Base-by-base conservation (phyloP, 2,113 vertebrate species). In the Progne subis region DNA sequence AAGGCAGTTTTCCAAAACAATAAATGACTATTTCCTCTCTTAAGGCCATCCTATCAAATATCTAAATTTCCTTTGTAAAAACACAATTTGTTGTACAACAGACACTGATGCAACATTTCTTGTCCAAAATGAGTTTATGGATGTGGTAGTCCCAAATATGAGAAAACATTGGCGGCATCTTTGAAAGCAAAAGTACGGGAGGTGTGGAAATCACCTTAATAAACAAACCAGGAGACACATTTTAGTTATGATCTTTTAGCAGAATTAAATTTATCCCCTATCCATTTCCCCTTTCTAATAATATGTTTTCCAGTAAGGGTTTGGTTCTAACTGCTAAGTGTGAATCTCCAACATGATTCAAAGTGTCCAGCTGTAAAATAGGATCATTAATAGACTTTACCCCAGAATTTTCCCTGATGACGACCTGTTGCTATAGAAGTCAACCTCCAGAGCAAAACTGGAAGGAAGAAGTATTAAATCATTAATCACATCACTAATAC, bases 401-500 rank as follows among this genome's bases (percentile, higher is more conserved):
- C 17, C 37, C 23, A 76, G 56, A 92, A 85, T 61, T 37, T 84
- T 88, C 59, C 82, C 92, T 55, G 59, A 76, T 85, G 80, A 86
- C 75, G 72, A 82, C 64, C 63, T 80, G 71, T 94, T 93, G 83
- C 75, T 94, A 83, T 78, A 56, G 52, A 93, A 92, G 83, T 81
- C 78, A 95, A 87, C 26, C 29, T 81, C 53, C 74, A 80, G n/a
- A 86, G 67, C 31, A 85, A 88, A 96, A 83, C 31, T 81, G 50
- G n/a, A 93, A 93, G 68, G 74, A 94, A 92, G 31, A 83, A 91
- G 21, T 75, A 57, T 34, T 75, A n/a, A 44, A 79, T 59, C 72
- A 82, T 61, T 92, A 87, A 89, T 87, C 65, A 87, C 41, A 84
- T 72, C 70, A 50, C 90, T 95, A 95, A 92, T 76, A 86, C 26